Base-by-base conservation (phyloP, 2,797 vertebrate species). In the Dromococcyx pavoninus region DNA sequence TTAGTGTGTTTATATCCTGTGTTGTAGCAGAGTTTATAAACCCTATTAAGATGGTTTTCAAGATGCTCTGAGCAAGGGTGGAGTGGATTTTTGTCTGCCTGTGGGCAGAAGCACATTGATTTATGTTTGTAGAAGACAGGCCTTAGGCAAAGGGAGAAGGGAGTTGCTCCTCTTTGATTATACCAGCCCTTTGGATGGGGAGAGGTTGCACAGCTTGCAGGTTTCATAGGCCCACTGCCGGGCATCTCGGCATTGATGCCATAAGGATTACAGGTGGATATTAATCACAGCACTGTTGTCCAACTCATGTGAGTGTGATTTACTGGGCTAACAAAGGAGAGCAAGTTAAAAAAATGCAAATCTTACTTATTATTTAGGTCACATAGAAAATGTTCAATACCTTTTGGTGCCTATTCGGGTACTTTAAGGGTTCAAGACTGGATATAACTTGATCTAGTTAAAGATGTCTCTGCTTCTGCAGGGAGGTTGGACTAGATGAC, bases 21-120 rank as follows among this genome's bases (percentile, higher is more conserved):
- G 62, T 70, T 17, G 6, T 48, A 84, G 51, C 72, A 77, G 60
- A 53, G 70, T 76, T 91, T 89, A 72, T 50, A 93, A 89, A 64
- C 69, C 25, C 22, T 69, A 35, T 60, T 69, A 73, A 57, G 9
- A 21, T 48, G 51, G 62, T 39, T 90, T 95, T 93, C 89, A 85
- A 60, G 74, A 44, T 81, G 62, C 64, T 88, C 48, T 93, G 80
- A 85, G 56, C 48, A 37, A 64, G 71, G 73, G 70, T 56, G 86
- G 35, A 48, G 32, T 48, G 30, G 14, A 17, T 62, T 90, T 95
- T 86, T 64, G 53, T 83, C 44, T 88, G 51, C 83, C 67, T 79
- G 10, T 30, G 25, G 77, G 60, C 14, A 6, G 25, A 84, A 69
- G 56, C 27, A 17, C 8, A 3, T 53, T 41, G 70, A 74, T 88